Evolutionary conservation across 2,888 invertebrate genomes (phyloP).

Genomic region (Erynnis tages): DNA sequence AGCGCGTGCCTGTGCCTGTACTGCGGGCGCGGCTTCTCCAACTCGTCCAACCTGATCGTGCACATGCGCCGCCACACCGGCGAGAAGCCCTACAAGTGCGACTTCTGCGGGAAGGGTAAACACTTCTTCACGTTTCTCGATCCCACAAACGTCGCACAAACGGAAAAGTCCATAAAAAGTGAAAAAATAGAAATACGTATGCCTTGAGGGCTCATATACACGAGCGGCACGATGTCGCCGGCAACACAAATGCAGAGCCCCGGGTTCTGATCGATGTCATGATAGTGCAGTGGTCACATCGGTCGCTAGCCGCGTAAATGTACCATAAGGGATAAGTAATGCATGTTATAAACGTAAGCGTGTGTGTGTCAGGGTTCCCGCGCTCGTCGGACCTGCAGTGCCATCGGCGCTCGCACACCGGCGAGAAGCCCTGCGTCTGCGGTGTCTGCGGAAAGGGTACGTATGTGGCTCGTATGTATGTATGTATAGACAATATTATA

Average conservation of each 20-base stretch:
- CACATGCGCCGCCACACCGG: conserved; percentile 87
- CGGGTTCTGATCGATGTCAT: no score
- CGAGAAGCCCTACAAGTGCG: conserved; percentile 84
- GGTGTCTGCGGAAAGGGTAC: conserved; percentile 70
- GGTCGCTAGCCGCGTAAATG: no score
- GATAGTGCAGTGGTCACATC: no score
- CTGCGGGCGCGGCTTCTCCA: conserved; percentile 83
- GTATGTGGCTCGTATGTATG: neutral
- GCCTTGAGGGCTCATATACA: no score
- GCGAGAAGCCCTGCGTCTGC: conserved; percentile 81
- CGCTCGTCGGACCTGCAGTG: conserved; percentile 83
- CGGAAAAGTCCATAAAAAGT: no score
- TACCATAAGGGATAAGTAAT: no score
- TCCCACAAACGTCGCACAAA: no score
- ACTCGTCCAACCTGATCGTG: conserved; percentile 82
- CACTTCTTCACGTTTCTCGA: neutral
- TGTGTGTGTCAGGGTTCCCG: conserved; percentile 74
- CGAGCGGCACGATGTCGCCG: no score
- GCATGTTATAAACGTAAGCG: no score
- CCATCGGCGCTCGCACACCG: conserved; percentile 83
- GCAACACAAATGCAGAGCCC: no score
- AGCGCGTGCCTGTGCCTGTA: conserved; percentile 79
- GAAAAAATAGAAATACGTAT: no score
- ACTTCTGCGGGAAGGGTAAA: conserved; percentile 75
- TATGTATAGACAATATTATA: no score